Conservation (phyloP, 2,113 vertebrate species). For the Progne subis region DNA sequence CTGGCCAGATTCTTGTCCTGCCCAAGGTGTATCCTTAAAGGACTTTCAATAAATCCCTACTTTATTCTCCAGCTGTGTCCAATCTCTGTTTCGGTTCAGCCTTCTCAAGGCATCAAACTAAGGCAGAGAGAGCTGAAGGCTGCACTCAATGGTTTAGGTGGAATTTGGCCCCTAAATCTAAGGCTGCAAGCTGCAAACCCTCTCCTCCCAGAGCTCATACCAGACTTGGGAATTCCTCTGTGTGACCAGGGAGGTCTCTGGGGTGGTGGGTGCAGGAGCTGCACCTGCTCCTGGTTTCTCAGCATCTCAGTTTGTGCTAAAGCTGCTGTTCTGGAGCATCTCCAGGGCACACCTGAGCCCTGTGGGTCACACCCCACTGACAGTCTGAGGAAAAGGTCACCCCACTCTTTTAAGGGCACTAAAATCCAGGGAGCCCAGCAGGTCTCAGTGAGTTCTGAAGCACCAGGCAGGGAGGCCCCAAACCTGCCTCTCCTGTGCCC, state of each 20-base stretch:
- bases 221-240: neutral
- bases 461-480: neutral
- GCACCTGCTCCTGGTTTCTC: neutral
- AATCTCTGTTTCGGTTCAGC: neutral
- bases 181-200: neutral
- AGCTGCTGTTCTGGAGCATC: neutral
- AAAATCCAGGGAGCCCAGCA: neutral
- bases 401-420: neutral
- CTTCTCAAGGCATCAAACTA: neutral
- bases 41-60: neutral
- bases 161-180: neutral
- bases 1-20: neutral
- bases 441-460: neutral
- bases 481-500: neutral
- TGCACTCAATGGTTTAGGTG: neutral
- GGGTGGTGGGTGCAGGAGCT: neutral
- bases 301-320: neutral
- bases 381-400: neutral
- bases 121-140: neutral
- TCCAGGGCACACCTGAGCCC: neutral
- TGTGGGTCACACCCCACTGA: fast-evolving
- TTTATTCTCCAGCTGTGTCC: neutral
- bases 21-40: neutral
- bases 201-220: neutral
- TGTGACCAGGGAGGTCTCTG: neutral